Evolutionary conservation across 2,797 vertebrate species (phyloP).

Genomic region (Brachyrhaphis roseni): DNA sequence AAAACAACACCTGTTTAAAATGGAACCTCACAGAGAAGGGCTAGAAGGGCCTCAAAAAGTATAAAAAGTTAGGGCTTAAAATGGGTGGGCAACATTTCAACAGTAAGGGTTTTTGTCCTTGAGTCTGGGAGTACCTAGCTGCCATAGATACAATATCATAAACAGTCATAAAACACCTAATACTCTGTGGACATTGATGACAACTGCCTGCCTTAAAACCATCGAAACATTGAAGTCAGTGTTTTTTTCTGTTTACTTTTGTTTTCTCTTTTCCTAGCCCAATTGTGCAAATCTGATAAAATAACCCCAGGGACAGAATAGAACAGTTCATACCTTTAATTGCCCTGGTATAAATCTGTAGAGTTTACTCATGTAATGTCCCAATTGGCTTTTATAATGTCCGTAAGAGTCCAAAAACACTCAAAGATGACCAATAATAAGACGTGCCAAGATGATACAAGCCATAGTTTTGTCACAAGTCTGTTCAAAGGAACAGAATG

Average conservation of each 20-base stretch:
- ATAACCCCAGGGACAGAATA: background rate
- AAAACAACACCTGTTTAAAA: slow-evolving; percentile 88
- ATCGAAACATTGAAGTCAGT: background rate
- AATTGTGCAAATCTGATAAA: background rate
- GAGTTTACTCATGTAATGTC: background rate
- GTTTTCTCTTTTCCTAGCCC: background rate
- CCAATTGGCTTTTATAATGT: background rate
- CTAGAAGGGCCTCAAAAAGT: background rate
- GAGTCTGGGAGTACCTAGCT: slow-evolving; percentile 39
- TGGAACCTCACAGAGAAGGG: slow-evolving; percentile 54
- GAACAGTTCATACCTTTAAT: background rate
- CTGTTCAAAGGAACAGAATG: slow-evolving; percentile 16
- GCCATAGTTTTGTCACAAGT: slow-evolving; percentile 10
- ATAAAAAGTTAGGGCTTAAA: slow-evolving; percentile 22
- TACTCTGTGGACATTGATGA: slow-evolving; percentile 12
- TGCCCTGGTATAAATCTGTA: background rate
- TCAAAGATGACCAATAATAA: background rate
- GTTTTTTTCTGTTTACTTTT: background rate
- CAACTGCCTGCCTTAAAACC: slow-evolving; percentile 67
- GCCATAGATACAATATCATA: slow-evolving; percentile 53
- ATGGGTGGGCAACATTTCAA: slow-evolving; percentile 37
- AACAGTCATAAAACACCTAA: slow-evolving; percentile 47
- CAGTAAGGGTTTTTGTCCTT: slow-evolving; percentile 26
- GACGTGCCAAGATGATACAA: slow-evolving; percentile 19
- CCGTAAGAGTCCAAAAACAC: background rate